Conservation (phyloP, 92 coral and sea anemone species). For the Parazoanthus swiftii region DNA sequence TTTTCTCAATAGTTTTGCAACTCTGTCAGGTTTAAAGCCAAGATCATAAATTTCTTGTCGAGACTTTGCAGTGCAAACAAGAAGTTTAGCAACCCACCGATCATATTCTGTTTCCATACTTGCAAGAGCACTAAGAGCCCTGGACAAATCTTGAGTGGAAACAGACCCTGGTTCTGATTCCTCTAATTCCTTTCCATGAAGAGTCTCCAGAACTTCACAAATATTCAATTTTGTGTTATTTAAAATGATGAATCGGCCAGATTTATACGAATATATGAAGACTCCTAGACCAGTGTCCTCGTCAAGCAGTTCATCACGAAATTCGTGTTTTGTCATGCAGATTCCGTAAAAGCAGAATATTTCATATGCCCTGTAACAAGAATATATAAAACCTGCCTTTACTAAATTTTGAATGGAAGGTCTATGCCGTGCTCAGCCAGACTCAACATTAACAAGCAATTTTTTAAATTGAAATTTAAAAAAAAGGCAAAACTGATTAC, state of each 20-base stretch:
- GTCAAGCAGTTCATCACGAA: conserved; percentile 43
- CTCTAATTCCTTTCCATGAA: conserved; percentile 45
- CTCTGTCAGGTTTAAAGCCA: conserved; percentile 54
- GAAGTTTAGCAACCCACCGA: conserved; percentile 47
- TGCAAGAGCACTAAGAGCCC: conserved; percentile 47
- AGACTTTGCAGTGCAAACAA: conserved; percentile 49
- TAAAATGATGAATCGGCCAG: conserved; percentile 45
- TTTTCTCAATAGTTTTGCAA: conserved; percentile 29
- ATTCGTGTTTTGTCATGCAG: conserved; percentile 37
- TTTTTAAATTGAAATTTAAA: conserved; percentile 3
- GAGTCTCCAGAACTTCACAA: conserved; percentile 39
- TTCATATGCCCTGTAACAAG: conserved; percentile 32
- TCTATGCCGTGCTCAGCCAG: conserved; percentile 40
- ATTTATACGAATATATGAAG: conserved; percentile 34
- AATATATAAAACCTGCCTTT: conserved; percentile 20
- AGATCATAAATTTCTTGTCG: conserved; percentile 51
- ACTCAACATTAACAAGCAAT: conserved; percentile 23
- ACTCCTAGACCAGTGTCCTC: conserved; percentile 38
- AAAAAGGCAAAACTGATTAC: too few species aligned
- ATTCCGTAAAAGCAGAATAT: conserved; percentile 19
- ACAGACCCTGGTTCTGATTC: conserved; percentile 37
- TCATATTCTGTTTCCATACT: conserved; percentile 64
- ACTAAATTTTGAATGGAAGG: conserved; percentile 14
- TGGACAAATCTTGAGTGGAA: conserved; percentile 46
- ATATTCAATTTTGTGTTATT: conserved; percentile 44